Evolutionary conservation across 2,113 vertebrate genomes (phyloP), one percentile per base, ranked within the genome.

Genomic region (Lamprologus lemairii): DNA sequence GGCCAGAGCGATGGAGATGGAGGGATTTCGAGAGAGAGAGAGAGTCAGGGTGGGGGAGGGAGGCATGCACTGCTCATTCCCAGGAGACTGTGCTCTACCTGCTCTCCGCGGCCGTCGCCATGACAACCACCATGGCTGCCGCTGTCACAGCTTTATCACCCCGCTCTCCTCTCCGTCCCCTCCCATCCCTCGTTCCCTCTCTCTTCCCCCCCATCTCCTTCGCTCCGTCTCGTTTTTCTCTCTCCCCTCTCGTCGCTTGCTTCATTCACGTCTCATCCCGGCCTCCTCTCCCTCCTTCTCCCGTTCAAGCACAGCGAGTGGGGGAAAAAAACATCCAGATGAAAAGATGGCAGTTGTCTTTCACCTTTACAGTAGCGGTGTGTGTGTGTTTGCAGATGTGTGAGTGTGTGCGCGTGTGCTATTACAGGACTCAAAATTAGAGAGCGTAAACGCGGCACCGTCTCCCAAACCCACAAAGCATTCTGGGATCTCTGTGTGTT

Each of bases 381-480:
- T 47, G 54, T 60, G 57, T 57, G 65, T 26, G 26, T 53, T 42
- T 28, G 54, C 21, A 6, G 11, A 4, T 58, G 55, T 55, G 21
- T 49, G 28, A 19, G 51, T 84, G 81, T 81, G 83, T 84, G 84
- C 88, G 82, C 82, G 33, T 84, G 81, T 65, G 57, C 90, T 94
- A 93, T 93, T 92, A 93, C 92, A 90, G 90, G 92, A 91, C 63
- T 93, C 91, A 92, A 96, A 96, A 96, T 96, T 95, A 96, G 93
- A 96, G 95, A 94, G 93, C 92, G 84, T 93, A 87, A 89, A 90
- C 5, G 57, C 86, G 82, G 89, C 60, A 90, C 90, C 51, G 82
- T 81, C 94, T 94, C 86, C 92, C 88, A 92, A 93, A 94, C 87
- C 96, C 95, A 95, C 94, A 95, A 94, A 93, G 93, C 91, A 94